Evolutionary conservation across 2,113 vertebrate genomes (phyloP).

Genomic region (Atherinomorus stipes): DNA sequence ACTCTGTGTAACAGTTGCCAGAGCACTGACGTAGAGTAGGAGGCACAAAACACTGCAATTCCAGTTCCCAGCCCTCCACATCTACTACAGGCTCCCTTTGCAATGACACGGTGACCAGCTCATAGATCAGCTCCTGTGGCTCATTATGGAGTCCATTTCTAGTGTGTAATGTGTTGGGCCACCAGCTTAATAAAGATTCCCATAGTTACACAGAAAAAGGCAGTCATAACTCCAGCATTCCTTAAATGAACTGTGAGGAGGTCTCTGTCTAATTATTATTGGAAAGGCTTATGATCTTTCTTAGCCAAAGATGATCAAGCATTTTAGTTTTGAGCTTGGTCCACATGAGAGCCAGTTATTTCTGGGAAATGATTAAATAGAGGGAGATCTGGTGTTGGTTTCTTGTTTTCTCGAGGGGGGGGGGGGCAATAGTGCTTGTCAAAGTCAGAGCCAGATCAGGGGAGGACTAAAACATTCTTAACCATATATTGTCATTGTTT

Average conservation of each 20-base stretch:
- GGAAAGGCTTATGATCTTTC: conserved; percentile 68
- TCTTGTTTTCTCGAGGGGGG: conserved; percentile 41
- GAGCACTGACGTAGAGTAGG: conserved; percentile 60
- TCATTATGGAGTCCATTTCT: conserved; percentile 45
- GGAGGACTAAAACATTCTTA: conserved; percentile 30
- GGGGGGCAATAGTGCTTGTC: conserved; percentile 6
- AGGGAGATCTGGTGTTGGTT: conserved; percentile 22
- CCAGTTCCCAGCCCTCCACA: conserved; percentile 47
- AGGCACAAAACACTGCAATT: conserved; percentile 55
- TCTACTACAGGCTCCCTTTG: conserved; percentile 26
- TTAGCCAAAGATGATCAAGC: conserved; percentile 55
- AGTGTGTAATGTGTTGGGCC: conserved; percentile 38
- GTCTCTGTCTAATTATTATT: conserved; percentile 67
- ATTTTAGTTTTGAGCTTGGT: conserved; percentile 40
- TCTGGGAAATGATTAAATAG: conserved; percentile 48
- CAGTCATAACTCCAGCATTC: conserved; percentile 31
- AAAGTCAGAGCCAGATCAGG: conserved; percentile 24
- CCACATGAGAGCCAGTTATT: conserved; percentile 39
- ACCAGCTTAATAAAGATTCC: conserved; percentile 42
- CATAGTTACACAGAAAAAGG: conserved; percentile 20
- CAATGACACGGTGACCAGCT: conserved; percentile 43
- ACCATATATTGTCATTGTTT: conserved; percentile 28
- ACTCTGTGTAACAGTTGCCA: conserved; percentile 71
- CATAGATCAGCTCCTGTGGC: conserved; percentile 60
- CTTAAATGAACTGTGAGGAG: conserved; percentile 41